phyloP scores from a whole-genome alignment of 2,888 invertebrate genomes.

The Myathropa florea region DNA sequence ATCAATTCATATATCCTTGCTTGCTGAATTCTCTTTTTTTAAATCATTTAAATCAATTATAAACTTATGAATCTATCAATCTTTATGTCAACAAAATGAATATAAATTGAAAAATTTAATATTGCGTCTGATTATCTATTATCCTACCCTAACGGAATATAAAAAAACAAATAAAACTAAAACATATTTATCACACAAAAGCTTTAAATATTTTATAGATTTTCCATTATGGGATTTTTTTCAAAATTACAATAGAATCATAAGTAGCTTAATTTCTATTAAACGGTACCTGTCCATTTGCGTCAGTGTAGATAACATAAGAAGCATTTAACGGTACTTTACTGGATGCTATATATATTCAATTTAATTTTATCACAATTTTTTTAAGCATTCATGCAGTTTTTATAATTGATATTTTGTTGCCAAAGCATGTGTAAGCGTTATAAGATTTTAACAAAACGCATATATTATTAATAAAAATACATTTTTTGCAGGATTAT shows the following conservation, averaged over 20 bases:
- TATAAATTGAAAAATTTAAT: not conserved
- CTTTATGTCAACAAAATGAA: not conserved
- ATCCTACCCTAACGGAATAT: not conserved
- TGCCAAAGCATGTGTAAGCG: slow-evolving; percentile 23
- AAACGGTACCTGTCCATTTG: slow-evolving; percentile 93
- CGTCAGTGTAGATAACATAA: slow-evolving; percentile 97
- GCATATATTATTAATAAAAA: not conserved
- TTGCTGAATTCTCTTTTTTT: slow-evolving; percentile 33
- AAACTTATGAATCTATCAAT: not conserved
- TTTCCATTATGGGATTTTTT: not conserved
- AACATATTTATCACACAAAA: not conserved
- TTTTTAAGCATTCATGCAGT: slow-evolving; percentile 36
- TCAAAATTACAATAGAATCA: not conserved
- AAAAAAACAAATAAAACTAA: not conserved
- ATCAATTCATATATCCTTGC: slow-evolving; percentile 42
- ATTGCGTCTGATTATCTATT: not conserved
- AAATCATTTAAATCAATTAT: not conserved
- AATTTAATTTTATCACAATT: not conserved
- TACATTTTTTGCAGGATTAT: not conserved
- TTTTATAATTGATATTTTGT: not conserved
- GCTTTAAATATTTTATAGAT: not conserved
- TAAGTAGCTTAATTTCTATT: not conserved
- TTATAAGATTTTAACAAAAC: not conserved
- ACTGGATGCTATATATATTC: slow-evolving; percentile 76
- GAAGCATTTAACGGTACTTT: slow-evolving; percentile 94